These are phyloP conservation scores for Ammodramus savannarum DNA, from an alignment of 2,113 vertebrate species.

Conservation along the genomic window DNA sequence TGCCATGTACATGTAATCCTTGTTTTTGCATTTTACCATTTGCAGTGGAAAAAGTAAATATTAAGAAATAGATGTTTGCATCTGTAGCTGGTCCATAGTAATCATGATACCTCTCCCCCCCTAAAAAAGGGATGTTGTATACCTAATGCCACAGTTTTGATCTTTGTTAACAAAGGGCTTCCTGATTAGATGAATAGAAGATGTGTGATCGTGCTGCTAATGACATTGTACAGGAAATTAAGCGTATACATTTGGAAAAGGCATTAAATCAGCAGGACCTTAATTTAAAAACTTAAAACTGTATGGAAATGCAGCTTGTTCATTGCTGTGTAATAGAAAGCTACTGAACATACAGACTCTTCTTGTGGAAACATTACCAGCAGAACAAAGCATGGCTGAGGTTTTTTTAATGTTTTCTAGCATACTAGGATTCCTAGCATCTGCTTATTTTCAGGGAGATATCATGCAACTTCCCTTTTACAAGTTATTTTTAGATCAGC, in stretches of 20 bases:
- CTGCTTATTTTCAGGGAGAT: conserved; percentile 34
- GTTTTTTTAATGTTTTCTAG: neutral
- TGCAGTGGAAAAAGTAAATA: neutral
- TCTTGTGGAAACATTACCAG: conserved; percentile 68
- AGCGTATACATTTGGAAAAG: conserved; percentile 78
- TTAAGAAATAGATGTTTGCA: neutral
- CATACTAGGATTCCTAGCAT: neutral
- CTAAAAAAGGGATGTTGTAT: neutral
- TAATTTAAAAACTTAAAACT: conserved; percentile 85
- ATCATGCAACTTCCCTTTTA: conserved; percentile 5
- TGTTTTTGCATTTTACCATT: neutral
- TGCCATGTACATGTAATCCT: neutral
- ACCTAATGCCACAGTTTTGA: conserved; percentile 61
- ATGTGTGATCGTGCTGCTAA: conserved; percentile 77
- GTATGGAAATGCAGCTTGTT: conserved; percentile 80
- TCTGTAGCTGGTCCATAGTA: neutral
- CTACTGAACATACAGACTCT: conserved; percentile 62
- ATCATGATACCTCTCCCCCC: neutral
- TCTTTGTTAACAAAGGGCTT: conserved; percentile 73
- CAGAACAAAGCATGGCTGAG: conserved; percentile 58
- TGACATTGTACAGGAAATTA: conserved; percentile 82
- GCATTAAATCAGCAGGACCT: conserved; percentile 84
- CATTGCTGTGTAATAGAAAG: conserved; percentile 75
- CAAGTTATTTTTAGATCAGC: neutral
- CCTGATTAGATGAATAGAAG: conserved; percentile 76